A percentile compares a stretch with the other conserved stretches of the same genome.
Conservation (phyloP, 2,888 invertebrate genomes). For the Itoplectis maculator region DNA sequence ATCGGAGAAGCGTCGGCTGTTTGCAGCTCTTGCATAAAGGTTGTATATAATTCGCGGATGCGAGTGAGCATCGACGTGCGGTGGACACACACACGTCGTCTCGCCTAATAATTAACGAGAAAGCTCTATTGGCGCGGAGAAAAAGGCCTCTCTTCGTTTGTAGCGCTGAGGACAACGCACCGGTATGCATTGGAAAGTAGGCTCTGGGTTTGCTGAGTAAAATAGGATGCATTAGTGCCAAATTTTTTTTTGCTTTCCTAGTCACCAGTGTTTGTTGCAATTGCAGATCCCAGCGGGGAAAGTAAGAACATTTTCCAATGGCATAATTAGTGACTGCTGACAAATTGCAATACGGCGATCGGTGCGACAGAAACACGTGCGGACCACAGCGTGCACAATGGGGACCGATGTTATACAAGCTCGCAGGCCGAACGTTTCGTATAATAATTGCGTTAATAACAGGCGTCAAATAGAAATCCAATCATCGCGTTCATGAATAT, state of each 20-base stretch:
- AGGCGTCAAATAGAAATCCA: constrained; percentile 30
- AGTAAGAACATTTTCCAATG: constrained; percentile 37
- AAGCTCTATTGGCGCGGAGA: constrained; percentile 46
- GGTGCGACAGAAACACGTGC: background rate
- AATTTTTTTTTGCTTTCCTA: constrained; percentile 35
- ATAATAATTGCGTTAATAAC: constrained; percentile 43
- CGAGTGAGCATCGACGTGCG: constrained; percentile 24
- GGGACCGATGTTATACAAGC: constrained; percentile 22
- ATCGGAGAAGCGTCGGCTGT: constrained; percentile 3
- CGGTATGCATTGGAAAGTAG: constrained; percentile 55
- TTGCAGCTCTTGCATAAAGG: constrained; percentile 6
- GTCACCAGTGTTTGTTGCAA: constrained; percentile 18
- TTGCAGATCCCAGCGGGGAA: background rate
- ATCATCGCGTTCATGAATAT: constrained; percentile 54
- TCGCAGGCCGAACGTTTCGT: constrained; percentile 6
- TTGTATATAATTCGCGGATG: constrained; percentile 21
- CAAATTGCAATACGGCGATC: background rate
- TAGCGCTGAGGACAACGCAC: constrained; percentile 29
- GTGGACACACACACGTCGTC: constrained; percentile 19
- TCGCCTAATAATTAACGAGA: constrained; percentile 56
- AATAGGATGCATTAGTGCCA: constrained; percentile 58
- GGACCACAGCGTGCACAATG: too few relatives aligned
- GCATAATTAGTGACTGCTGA: constrained; percentile 19
- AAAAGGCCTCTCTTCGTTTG: constrained; percentile 5
- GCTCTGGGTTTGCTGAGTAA: constrained; percentile 29